Evolutionary conservation across 2,888 invertebrate species (phyloP).

Genomic region (Ectropis crepuscularia): DNA sequence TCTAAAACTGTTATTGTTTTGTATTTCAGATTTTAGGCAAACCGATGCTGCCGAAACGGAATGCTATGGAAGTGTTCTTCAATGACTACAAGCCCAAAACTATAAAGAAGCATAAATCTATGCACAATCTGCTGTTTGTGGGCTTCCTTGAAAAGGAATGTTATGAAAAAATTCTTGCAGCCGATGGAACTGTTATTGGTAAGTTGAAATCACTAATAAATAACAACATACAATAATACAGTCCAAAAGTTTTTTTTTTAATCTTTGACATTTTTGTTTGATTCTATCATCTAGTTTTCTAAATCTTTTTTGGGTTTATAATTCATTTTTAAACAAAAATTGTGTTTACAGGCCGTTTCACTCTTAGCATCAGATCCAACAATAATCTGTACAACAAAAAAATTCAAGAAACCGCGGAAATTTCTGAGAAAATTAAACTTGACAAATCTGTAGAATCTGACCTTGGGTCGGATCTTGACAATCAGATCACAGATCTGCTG

Average conservation of each 20-base stretch:
- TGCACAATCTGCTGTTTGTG: constrained; percentile 67
- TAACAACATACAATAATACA: too few relatives aligned
- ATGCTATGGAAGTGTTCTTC: constrained; percentile 65
- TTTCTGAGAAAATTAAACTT: constrained; percentile 24
- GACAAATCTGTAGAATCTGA: constrained; percentile 25
- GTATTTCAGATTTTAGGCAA: constrained; percentile 59
- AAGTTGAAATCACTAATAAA: constrained; percentile 33
- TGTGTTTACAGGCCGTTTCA: constrained; percentile 50
- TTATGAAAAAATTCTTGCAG: constrained; percentile 57
- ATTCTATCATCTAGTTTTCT: too few relatives aligned
- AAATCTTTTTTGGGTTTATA: not conserved
- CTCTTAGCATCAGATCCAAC: constrained; percentile 56
- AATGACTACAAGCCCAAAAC: constrained; percentile 58
- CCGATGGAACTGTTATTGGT: constrained; percentile 63
- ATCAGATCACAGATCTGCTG: constrained; percentile 64
- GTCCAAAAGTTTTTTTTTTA: too few relatives aligned
- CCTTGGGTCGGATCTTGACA: constrained; percentile 50
- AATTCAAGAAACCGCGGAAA: constrained; percentile 38
- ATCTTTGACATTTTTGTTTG: too few relatives aligned
- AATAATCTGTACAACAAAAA: constrained; percentile 21
- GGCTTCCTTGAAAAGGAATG: constrained; percentile 59
- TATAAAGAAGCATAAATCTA: constrained; percentile 68
- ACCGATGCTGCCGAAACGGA: constrained; percentile 63
- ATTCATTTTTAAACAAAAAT: not conserved
- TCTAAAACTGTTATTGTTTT: not conserved